phyloP scores from a whole-genome alignment of 2,888 invertebrate genomes.

The Leptinotarsa haldemani region DNA sequence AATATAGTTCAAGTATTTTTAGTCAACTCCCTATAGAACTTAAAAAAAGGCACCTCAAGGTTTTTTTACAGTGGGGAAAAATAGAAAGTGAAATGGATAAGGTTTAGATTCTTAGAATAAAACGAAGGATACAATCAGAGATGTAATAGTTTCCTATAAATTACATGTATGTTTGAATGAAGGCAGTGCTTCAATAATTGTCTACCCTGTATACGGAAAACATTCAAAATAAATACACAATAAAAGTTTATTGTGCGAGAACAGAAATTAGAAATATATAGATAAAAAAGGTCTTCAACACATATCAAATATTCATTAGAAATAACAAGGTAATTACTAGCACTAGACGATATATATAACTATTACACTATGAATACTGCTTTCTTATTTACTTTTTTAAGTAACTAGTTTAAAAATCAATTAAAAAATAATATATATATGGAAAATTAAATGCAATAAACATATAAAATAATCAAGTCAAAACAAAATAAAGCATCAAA shows the following conservation, averaged over 20 bases:
- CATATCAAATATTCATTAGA: slow-evolving; percentile 26
- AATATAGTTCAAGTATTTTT: too few relatives aligned
- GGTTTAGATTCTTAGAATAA: slow-evolving; percentile 11
- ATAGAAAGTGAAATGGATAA: background rate
- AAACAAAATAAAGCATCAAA: background rate
- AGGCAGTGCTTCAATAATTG: slow-evolving; percentile 47
- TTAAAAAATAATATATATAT: slow-evolving; percentile 2
- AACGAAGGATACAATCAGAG: slow-evolving; percentile 40
- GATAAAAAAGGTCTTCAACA: slow-evolving; percentile 22
- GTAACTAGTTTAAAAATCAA: slow-evolving; percentile 29
- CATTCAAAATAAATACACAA: slow-evolving; percentile 36
- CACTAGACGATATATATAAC: slow-evolving; percentile 24
- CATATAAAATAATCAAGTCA: background rate
- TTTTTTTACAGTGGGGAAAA: background rate
- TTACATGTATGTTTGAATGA: slow-evolving; percentile 44
- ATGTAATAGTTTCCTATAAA: slow-evolving; percentile 47
- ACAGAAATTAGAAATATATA: slow-evolving; percentile 36
- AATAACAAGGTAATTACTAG: slow-evolving; percentile 35
- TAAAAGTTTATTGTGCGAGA: slow-evolving; percentile 43
- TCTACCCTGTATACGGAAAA: slow-evolving; percentile 49
- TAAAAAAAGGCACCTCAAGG: too few relatives aligned
- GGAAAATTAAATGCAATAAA: slow-evolving; percentile 14
- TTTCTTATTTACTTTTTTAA: slow-evolving; percentile 43
- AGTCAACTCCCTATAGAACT: too few relatives aligned
- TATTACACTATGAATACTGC: slow-evolving; percentile 46